Conservation (phyloP, 1,140 invertebrate genomes). For the Andrena cerasifolii region DNA sequence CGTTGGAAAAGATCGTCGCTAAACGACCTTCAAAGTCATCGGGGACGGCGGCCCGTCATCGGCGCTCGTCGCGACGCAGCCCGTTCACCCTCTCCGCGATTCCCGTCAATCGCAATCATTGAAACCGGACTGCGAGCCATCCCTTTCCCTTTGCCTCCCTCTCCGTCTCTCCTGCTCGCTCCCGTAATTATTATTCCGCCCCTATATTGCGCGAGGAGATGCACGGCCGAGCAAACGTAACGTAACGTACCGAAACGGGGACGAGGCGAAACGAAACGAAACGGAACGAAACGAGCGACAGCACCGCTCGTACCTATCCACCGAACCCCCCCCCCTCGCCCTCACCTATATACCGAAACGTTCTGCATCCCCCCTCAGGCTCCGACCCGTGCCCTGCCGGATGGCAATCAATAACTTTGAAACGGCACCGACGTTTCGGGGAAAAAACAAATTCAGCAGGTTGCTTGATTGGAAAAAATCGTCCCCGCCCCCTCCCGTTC, state of each 20-base stretch:
- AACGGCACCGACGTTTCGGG: slow-evolving; percentile 79
- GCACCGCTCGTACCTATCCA: slow-evolving; percentile 61
- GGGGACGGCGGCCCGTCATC: slow-evolving; percentile 17
- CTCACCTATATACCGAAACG: slow-evolving; percentile 62
- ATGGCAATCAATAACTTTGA: slow-evolving; percentile 81
- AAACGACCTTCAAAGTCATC: slow-evolving; percentile 24
- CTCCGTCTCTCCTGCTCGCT: slow-evolving; percentile 8
- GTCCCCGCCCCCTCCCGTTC: slow-evolving; percentile 10
- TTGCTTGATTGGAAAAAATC: slow-evolving; percentile 82
- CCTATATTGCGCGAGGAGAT: slow-evolving; percentile 78
- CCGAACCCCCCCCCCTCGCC: too few species aligned
- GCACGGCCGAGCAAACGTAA: slow-evolving; percentile 79
- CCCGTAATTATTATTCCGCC: slow-evolving; percentile 80
- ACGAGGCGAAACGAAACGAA: slow-evolving; percentile 78
- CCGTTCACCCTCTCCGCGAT: slow-evolving; percentile 26
- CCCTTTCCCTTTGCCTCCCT: slow-evolving; percentile 8
- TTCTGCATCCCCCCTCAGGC: slow-evolving; percentile 36
- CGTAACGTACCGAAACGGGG: slow-evolving; percentile 79
- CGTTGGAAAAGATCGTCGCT: neutral
- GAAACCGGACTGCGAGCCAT: slow-evolving; percentile 41
- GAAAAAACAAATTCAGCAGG: slow-evolving; percentile 82
- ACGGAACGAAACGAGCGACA: slow-evolving; percentile 75
- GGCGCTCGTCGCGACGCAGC: neutral
- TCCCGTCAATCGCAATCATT: slow-evolving; percentile 57
- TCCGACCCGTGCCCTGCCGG: slow-evolving; percentile 53